phyloP scores from a whole-genome alignment of 2,113 vertebrate genomes.

The Lamprotornis superbus region DNA sequence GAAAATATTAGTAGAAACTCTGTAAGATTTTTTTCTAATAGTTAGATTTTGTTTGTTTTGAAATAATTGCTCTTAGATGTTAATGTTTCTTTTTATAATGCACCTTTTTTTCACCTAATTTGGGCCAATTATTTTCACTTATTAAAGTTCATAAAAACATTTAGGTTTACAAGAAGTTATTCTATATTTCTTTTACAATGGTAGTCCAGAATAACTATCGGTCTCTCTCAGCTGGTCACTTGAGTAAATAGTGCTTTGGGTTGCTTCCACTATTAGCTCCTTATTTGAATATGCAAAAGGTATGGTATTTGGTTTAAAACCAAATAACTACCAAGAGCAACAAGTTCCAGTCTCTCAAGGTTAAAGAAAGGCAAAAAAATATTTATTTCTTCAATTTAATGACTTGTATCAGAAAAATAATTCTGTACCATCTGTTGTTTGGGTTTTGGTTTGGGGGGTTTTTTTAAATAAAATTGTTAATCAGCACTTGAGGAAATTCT shows the following conservation, averaged over 20 bases:
- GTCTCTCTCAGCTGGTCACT: background rate
- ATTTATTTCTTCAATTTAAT: slow-evolving; percentile 25
- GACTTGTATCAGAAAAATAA: slow-evolving; percentile 44
- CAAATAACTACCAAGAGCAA: background rate
- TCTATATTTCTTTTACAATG: background rate
- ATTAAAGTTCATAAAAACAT: background rate
- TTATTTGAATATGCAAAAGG: background rate
- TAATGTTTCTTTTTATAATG: background rate
- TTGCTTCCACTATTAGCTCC: background rate
- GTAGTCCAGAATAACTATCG: background rate
- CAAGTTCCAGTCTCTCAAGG: background rate
- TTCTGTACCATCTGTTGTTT: slow-evolving; percentile 67
- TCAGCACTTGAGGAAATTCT: slow-evolving; percentile 49
- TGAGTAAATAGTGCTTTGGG: background rate
- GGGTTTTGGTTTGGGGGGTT: background rate
- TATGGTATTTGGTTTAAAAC: background rate
- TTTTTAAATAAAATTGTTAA: slow-evolving; percentile 54
- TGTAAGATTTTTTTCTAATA: background rate
- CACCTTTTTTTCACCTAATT: background rate
- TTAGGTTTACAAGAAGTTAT: background rate
- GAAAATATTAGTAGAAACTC: background rate
- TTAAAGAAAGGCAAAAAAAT: slow-evolving; percentile 36
- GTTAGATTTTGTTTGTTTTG: background rate
- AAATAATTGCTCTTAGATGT: background rate
- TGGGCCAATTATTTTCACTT: background rate